Evolutionary conservation across 2,888 invertebrate genomes (phyloP), one percentile per base, ranked within the genome.

Genomic region (Oegoconia quadripuncta): DNA sequence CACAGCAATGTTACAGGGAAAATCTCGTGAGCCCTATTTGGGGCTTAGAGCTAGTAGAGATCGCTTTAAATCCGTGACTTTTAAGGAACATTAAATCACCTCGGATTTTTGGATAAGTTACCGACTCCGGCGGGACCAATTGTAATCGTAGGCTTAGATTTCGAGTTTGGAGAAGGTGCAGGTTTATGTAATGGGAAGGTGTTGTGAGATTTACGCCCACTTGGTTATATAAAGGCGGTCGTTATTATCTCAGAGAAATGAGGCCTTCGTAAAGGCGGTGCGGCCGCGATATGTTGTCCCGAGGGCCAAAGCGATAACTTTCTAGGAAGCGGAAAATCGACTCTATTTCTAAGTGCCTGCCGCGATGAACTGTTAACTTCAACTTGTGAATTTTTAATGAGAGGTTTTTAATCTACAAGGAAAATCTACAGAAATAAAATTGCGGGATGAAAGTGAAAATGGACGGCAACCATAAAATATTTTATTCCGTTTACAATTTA

Each of bases 81-180:
- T 53, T 58, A 59, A 51, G 49, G 50, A 49, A 59, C 59, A 64
- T 72, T 74, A 73, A 74, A 74, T 74, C 69, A 72, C 63, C 51
- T 59, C 48, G 70, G 67, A 70, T 73, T 74, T 74, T 72, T 66
- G 58, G 64, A 64, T 67, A 73, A 68, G 57, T 72, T 73, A 68
- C 64, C 30, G 62, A 55, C 55, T 60, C 65, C 57, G 41, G 40
- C 35, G 66, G 60, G 69, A 63, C 54, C 65, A 66, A 72, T 68
- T 62, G 64, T 63, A 65, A 69, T 63, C 64, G 60, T 55, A 46
- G 50, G 59, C 58, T 63, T 55, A 59, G 58, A 59, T 65, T 11
- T 18, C 31, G n/a, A 31, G 18, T 11, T 4, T 14, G 31, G 33
- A 26, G 12, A 11, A 23, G 37, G 26, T 11, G 35, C 32, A 11